These are phyloP conservation scores for Diachrysia chrysitis DNA, from an alignment of 2,888 invertebrate species.

Conservation along the genomic window DNA sequence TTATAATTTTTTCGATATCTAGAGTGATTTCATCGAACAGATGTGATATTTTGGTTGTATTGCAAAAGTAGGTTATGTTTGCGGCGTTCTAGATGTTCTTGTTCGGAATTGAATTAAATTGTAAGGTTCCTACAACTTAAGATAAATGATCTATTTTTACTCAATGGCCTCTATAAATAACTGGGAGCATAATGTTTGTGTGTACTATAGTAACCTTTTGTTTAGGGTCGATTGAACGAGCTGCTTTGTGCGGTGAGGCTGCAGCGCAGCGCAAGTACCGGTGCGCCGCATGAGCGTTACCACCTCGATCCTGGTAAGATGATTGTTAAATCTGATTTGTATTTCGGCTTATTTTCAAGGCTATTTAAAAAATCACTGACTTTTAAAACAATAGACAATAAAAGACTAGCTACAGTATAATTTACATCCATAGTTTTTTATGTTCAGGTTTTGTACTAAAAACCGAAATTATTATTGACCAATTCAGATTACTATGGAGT, in stretches of 20 bases:
- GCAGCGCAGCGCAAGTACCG: constrained; percentile 90
- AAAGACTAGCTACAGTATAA: too few relatives aligned
- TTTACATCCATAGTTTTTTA: too few relatives aligned
- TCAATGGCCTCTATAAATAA: constrained; percentile 2
- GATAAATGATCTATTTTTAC: neutral
- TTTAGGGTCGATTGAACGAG: constrained; percentile 96
- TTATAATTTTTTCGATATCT: too few relatives aligned
- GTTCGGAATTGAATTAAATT: too few relatives aligned
- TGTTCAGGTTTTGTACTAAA: too few relatives aligned
- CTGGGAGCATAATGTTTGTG: neutral
- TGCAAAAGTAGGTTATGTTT: neutral
- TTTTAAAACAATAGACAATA: too few relatives aligned
- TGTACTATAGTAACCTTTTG: constrained; percentile 8
- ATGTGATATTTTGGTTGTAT: neutral
- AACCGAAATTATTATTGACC: too few relatives aligned
- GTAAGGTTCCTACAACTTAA: neutral
- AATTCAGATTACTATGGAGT: too few relatives aligned
- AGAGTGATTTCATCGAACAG: neutral
- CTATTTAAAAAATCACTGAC: too few relatives aligned
- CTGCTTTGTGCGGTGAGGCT: constrained; percentile 95
- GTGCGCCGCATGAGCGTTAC: constrained; percentile 92
- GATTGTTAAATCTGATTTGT: neutral
- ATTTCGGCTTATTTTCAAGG: too few relatives aligned
- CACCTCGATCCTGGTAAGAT: constrained; percentile 91
- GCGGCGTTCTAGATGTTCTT: too few relatives aligned